Conservation (phyloP, 1,140 invertebrate genomes). For the Bombus fervidus region DNA sequence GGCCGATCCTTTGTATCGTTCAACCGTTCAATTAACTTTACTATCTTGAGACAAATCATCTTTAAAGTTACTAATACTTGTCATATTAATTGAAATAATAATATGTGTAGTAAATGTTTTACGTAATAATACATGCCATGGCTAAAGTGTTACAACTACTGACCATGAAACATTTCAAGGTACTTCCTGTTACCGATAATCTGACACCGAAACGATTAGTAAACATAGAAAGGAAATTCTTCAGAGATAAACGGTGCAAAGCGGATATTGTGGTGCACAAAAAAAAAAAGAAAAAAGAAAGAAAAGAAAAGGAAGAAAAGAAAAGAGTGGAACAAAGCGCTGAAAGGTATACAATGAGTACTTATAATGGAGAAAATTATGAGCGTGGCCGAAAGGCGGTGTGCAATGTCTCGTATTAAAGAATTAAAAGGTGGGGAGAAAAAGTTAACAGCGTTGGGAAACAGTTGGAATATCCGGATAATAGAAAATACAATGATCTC, state of each 20-base stretch:
- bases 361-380: too few species aligned
- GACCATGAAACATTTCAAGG: neutral
- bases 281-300: neutral
- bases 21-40: neutral
- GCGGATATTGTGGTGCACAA: neutral
- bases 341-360: too few species aligned
- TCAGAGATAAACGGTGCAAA: neutral
- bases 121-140: too few species aligned
- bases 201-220: neutral
- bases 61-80: too few species aligned
- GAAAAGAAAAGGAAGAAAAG: too few species aligned
- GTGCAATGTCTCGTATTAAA: neutral
- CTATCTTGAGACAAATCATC: neutral
- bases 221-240: neutral
- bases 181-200: neutral
- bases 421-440: neutral
- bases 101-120: too few species aligned
- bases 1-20: neutral
- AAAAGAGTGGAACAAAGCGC: too few species aligned
- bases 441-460: neutral
- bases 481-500: neutral
- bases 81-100: too few species aligned
- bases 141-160: too few species aligned
- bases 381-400: too few species aligned
- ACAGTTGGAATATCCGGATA: neutral